Conservation (phyloP, 2,888 invertebrate genomes). For the Amaurobius ferox region DNA sequence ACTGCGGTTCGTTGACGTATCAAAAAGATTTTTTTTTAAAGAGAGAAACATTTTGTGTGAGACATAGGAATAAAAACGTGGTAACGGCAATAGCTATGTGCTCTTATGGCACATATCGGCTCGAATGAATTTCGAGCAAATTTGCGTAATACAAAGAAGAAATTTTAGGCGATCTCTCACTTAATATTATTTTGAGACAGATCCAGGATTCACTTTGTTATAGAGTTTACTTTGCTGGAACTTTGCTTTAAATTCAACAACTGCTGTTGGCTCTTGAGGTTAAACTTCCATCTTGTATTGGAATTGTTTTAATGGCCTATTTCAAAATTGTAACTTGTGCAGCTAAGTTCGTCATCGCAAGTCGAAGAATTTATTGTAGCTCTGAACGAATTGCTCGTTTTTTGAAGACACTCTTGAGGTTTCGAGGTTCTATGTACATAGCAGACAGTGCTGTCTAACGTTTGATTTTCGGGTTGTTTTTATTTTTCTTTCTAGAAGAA, state of each 20-base stretch:
- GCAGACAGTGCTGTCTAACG: slow-evolving; percentile 27
- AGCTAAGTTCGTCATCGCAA: slow-evolving; percentile 50
- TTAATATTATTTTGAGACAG: slow-evolving; percentile 43
- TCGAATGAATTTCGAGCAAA: slow-evolving; percentile 23
- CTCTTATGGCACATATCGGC: background rate
- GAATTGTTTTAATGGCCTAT: slow-evolving; percentile 18
- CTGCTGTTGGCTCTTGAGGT: background rate
- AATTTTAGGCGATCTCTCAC: slow-evolving; percentile 65
- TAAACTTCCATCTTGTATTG: background rate
- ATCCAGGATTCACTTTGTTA: slow-evolving; percentile 42
- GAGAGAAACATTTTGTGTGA: slow-evolving; percentile 47
- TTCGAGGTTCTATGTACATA: slow-evolving; percentile 57
- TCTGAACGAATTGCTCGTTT: slow-evolving; percentile 50
- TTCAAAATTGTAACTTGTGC: slow-evolving; percentile 45
- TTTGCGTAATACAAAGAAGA: slow-evolving; percentile 30
- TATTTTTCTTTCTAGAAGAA: background rate
- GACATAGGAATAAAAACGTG: slow-evolving; percentile 47
- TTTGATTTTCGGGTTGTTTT: slow-evolving; percentile 47
- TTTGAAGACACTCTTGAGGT: slow-evolving; percentile 65
- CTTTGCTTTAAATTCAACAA: slow-evolving; percentile 33
- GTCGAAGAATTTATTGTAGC: slow-evolving; percentile 40
- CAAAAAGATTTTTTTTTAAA: slow-evolving; percentile 56
- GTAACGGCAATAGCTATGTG: slow-evolving; percentile 31
- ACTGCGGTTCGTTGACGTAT: slow-evolving; percentile 22
- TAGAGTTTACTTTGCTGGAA: slow-evolving; percentile 50